Evolutionary conservation across 2,113 vertebrate species (phyloP).

Genomic region (Coreoperca whiteheadi): DNA sequence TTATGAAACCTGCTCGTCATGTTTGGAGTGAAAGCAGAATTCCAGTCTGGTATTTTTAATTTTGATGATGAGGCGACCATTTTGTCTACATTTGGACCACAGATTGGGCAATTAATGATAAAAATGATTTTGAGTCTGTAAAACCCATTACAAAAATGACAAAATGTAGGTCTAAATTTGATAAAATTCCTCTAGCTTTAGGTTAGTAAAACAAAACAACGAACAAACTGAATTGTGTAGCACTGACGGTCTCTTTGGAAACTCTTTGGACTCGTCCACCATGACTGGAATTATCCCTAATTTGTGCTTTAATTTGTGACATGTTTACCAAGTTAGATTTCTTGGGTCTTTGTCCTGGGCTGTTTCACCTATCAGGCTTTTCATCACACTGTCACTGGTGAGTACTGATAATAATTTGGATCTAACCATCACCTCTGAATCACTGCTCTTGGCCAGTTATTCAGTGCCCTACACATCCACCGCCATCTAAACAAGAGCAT

Average conservation of each 20-base stretch:
- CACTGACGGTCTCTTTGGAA: neutral
- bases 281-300: slow-evolving; percentile 5
- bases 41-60: slow-evolving; percentile 9
- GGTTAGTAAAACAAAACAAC: slow-evolving; percentile 9
- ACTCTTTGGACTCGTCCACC: neutral
- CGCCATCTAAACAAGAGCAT: neutral
- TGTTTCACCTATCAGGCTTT: slow-evolving; percentile 18
- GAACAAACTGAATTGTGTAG: neutral
- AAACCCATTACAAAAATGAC: neutral
- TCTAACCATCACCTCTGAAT: slow-evolving; percentile 21
- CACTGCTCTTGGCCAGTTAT: slow-evolving; percentile 4
- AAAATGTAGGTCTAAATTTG: neutral
- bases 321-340: slow-evolving; percentile 39
- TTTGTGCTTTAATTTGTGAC: slow-evolving; percentile 47
- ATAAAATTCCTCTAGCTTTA: neutral
- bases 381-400: neutral
- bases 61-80: neutral
- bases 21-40: neutral
- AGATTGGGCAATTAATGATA: neutral
- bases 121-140: neutral
- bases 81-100: neutral
- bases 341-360: slow-evolving; percentile 17
- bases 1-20: neutral
- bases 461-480: neutral
- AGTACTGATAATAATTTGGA: slow-evolving; percentile 11